Evolutionary conservation across 2,797 vertebrate species (phyloP).

Genomic region (Picus viridis): DNA sequence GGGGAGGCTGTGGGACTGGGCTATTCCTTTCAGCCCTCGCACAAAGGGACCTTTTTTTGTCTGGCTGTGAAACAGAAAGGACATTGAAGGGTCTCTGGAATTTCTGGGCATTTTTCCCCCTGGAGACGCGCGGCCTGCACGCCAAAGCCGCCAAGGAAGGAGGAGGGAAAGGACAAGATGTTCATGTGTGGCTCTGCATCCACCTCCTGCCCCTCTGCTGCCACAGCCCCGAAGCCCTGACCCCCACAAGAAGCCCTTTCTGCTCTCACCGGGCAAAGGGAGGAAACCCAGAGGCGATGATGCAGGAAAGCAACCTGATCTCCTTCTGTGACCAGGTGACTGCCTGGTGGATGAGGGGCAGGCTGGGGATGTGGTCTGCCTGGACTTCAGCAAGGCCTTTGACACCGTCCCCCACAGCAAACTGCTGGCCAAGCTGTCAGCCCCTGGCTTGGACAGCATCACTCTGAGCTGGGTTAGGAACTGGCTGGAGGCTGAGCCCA

Average conservation of each 20-base stretch:
- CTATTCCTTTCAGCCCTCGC: slow-evolving; percentile 57
- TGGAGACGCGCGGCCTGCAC: neutral
- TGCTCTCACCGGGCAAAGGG: neutral
- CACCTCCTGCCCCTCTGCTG: neutral
- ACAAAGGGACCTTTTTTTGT: slow-evolving; percentile 73
- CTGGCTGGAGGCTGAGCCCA: too few relatives aligned
- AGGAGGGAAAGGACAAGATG: slow-evolving; percentile 45
- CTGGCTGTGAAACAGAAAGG: slow-evolving; percentile 64
- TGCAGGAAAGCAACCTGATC: too few relatives aligned
- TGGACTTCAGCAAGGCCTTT: too few relatives aligned
- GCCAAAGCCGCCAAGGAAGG: neutral
- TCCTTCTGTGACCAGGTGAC: too few relatives aligned
- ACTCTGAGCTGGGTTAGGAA: too few relatives aligned
- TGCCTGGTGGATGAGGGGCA: too few relatives aligned
- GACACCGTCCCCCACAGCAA: too few relatives aligned
- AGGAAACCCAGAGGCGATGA: neutral
- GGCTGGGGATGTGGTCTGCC: too few relatives aligned
- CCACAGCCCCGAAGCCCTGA: neutral
- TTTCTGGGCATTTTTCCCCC: slow-evolving; percentile 58
- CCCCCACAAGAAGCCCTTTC: neutral
- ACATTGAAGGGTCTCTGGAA: slow-evolving; percentile 58
- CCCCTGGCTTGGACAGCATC: too few relatives aligned
- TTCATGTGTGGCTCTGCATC: neutral
- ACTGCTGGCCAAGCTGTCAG: too few relatives aligned
- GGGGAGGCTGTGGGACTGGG: slow-evolving; percentile 67